These are phyloP conservation scores for Crepidodera aurea DNA, from an alignment of 2,888 invertebrate species.

Conservation along the genomic window DNA sequence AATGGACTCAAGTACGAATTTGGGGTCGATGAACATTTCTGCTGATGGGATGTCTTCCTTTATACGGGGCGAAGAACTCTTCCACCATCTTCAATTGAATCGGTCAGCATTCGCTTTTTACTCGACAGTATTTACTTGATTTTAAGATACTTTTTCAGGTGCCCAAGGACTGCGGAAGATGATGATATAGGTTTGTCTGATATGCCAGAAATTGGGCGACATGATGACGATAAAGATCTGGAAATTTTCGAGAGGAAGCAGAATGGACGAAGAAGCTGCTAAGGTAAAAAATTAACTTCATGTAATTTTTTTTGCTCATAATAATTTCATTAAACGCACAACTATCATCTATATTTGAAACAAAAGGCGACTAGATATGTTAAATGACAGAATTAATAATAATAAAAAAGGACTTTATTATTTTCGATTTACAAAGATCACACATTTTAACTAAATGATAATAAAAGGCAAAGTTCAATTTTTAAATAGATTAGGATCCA, in stretches of 20 bases:
- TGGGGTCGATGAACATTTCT: slow-evolving; percentile 39
- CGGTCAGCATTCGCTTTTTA: too few relatives aligned
- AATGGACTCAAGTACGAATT: slow-evolving; percentile 34
- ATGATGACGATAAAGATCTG: slow-evolving; percentile 60
- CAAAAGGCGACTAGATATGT: too few relatives aligned
- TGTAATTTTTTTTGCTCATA: too few relatives aligned
- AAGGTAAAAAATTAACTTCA: slow-evolving; percentile 56
- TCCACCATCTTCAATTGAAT: background rate
- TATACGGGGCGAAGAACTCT: background rate
- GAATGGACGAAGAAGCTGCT: slow-evolving; percentile 64
- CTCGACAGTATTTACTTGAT: too few relatives aligned
- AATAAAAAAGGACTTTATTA: too few relatives aligned
- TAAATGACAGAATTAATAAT: too few relatives aligned
- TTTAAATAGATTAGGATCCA: too few relatives aligned
- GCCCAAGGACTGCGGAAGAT: slow-evolving; percentile 50
- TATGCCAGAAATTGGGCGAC: slow-evolving; percentile 55
- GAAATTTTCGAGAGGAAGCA: slow-evolving; percentile 64
- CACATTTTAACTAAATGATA: too few relatives aligned
- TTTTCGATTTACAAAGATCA: too few relatives aligned
- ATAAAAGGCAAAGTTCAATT: too few relatives aligned
- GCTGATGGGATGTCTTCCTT: slow-evolving; percentile 20
- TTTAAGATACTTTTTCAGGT: slow-evolving; percentile 41
- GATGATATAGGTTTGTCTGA: slow-evolving; percentile 50
- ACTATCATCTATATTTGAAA: too few relatives aligned
- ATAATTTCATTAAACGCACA: too few relatives aligned